Conservation (phyloP, 2,113 vertebrate species). For the Sturnira hondurensis region DNA sequence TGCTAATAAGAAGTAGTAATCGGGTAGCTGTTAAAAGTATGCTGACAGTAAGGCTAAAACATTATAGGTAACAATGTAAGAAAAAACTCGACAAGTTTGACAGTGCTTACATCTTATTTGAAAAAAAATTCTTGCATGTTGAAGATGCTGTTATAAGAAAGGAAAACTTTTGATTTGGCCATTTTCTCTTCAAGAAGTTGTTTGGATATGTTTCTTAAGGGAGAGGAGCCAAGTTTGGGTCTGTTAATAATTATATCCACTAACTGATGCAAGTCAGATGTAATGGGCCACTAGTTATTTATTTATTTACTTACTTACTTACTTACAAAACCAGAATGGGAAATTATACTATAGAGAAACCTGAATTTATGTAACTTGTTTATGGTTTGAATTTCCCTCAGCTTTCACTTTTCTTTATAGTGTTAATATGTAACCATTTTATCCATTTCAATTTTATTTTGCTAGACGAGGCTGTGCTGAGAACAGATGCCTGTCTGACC, state of each 20-base stretch:
- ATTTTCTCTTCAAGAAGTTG: slow-evolving; percentile 66
- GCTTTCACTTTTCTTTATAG: slow-evolving; percentile 38
- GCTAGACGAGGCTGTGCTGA: neutral
- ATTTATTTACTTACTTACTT: neutral
- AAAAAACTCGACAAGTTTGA: slow-evolving; percentile 25
- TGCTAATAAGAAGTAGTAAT: slow-evolving; percentile 21
- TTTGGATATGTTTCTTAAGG: slow-evolving; percentile 55
- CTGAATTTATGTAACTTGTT: slow-evolving; percentile 36
- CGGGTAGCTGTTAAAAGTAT: slow-evolving; percentile 11
- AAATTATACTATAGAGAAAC: neutral
- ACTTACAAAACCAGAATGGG: neutral
- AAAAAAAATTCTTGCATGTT: slow-evolving; percentile 31
- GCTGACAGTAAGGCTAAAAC: neutral
- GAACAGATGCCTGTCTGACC: neutral
- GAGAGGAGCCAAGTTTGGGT: slow-evolving; percentile 58
- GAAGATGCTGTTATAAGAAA: slow-evolving; percentile 58
- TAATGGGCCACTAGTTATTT: neutral
- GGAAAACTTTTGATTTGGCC: slow-evolving; percentile 64
- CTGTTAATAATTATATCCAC: slow-evolving; percentile 14
- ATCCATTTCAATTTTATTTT: slow-evolving; percentile 35
- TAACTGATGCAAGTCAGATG: slow-evolving; percentile 29
- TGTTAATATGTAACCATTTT: slow-evolving; percentile 10
- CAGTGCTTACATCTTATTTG: slow-evolving; percentile 39
- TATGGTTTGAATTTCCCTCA: slow-evolving; percentile 46
- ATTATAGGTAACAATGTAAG: neutral